Evolutionary conservation across 2,888 invertebrate genomes (phyloP).

Genomic region (Agrochola lota): DNA sequence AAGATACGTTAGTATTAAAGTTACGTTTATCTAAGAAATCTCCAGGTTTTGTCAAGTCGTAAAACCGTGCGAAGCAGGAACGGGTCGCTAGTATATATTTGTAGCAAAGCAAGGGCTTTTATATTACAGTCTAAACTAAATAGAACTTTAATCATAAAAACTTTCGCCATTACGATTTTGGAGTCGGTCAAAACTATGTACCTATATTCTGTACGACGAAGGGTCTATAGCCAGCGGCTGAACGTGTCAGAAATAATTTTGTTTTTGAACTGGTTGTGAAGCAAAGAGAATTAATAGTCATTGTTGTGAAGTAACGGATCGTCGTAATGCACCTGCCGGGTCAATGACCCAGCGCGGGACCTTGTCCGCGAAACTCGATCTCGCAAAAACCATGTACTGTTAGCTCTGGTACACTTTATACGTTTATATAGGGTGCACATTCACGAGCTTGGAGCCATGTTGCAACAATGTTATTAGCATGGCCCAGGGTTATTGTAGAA

Average conservation of each 20-base stretch:
- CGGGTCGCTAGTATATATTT: no score
- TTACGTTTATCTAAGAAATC: no score
- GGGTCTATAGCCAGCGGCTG: conserved; percentile 45
- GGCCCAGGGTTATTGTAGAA: not conserved
- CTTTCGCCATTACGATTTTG: conserved; percentile 2
- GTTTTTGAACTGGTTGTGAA: conserved; percentile 63
- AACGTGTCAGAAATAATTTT: conserved; percentile 44
- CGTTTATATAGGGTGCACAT: conserved; percentile 24
- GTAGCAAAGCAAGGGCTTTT: not conserved
- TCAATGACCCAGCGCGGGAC: conserved; percentile 69
- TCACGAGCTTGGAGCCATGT: not conserved
- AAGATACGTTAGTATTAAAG: no score
- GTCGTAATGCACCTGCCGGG: conserved; percentile 72
- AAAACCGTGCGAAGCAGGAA: no score
- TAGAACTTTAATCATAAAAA: conserved; percentile 9
- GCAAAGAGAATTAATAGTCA: no score
- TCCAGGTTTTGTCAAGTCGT: no score
- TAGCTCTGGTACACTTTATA: conserved; percentile 56
- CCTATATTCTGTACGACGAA: conserved; percentile 15
- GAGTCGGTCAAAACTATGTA: conserved; percentile 10
- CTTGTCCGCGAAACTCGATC: conserved; percentile 77
- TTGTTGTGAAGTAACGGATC: conserved; percentile 66
- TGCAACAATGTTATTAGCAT: not conserved
- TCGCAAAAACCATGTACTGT: conserved; percentile 81
- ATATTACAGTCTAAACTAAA: not conserved